Base-by-base conservation (phyloP, 2,888 invertebrate species). In the Lepidocyrtoides sp. region DNA sequence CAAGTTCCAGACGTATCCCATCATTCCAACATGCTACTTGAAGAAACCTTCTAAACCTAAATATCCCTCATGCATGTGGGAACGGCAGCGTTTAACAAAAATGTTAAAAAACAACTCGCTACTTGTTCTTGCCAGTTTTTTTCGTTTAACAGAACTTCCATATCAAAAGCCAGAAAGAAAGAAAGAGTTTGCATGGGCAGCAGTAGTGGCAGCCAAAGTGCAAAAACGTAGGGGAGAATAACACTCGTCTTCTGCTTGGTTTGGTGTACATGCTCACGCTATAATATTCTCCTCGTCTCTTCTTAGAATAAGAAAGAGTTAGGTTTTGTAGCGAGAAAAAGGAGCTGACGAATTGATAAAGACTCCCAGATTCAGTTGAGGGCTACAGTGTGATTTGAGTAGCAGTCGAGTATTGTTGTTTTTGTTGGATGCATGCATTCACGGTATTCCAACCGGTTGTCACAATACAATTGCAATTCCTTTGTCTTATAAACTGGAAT, bases 391-490 rank as follows among this genome's bases (percentile, higher is more conserved):
- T 5, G 44, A 41, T 29, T 72, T 44, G 41, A 72, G 72, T 44
- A 72, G 41, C 23, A 72, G 72, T 72, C 44, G 72, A 44, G 26
- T 23, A 44, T 44, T 44, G 72, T 72, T 72, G 72, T 41, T 72
- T 57, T n/a, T n/a, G n/a, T 26, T 83, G 48, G 44, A 36, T 17
- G 72, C 51, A 79, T 23, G n/a, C n/a, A n/a, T n/a, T n/a, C n/a
- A n/a, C n/a, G n/a, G n/a, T n/a, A n/a, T n/a, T 81, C 79, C 75
- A 48, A 17, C 60, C 60, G 77, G 75, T 87, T 87, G 29, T 48
- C 48, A 51, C 60, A 32, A 72, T 23, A 36, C 26, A 60, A 60
- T 36, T 36, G 5, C 51, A 63, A 48, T 60, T 36, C 54, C 10
- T 72, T 41, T 36, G 66, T 51, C 32, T 60, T 66, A 81, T 87